A percentile compares a stretch with the other conserved stretches of the same genome.
These are phyloP conservation scores for Temnothorax ravouxi DNA, from an alignment of 2,888 invertebrate species.

Conservation along the genomic window DNA sequence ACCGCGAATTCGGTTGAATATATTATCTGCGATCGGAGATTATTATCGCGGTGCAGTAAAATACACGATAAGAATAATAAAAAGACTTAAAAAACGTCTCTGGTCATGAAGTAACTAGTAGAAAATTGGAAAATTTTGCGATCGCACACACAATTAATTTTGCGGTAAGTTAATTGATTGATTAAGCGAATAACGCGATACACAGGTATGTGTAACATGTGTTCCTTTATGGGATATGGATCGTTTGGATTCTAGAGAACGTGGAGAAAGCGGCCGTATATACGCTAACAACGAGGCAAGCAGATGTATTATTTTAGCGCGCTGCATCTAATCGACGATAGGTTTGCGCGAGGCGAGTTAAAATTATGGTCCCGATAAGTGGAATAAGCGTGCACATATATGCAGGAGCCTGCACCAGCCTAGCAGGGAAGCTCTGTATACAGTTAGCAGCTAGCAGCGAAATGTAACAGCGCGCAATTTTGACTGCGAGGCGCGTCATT, in stretches of 20 bases:
- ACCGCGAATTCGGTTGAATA: neutral
- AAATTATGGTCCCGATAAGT: constrained; percentile 25
- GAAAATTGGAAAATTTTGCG: too few species aligned
- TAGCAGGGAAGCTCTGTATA: constrained; percentile 2
- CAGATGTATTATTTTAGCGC: constrained; percentile 32
- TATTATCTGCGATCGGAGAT: neutral
- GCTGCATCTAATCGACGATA: constrained; percentile 26
- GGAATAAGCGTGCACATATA: neutral
- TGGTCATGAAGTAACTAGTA: neutral
- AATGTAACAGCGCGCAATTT: constrained; percentile 33
- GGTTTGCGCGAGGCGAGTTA: constrained; percentile 25
- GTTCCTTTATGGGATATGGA: constrained; percentile 18
- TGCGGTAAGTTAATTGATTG: neutral
- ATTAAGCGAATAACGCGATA: neutral
- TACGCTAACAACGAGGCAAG: neutral
- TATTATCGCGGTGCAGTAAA: neutral
- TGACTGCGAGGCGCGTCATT: constrained; percentile 24
- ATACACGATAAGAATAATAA: neutral
- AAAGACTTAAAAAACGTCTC: neutral
- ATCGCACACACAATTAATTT: neutral
- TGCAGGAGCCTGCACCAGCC: neutral
- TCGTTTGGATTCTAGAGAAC: constrained; percentile 10
- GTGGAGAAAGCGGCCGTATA: constrained; percentile 25
- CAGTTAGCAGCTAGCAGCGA: neutral
- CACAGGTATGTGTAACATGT: neutral